Percentiles rank a stretch among this genome's conserved stretches.
These are phyloP conservation scores for Megaceryle torquata DNA, from an alignment of 2,113 vertebrate species.

Conservation along the genomic window DNA sequence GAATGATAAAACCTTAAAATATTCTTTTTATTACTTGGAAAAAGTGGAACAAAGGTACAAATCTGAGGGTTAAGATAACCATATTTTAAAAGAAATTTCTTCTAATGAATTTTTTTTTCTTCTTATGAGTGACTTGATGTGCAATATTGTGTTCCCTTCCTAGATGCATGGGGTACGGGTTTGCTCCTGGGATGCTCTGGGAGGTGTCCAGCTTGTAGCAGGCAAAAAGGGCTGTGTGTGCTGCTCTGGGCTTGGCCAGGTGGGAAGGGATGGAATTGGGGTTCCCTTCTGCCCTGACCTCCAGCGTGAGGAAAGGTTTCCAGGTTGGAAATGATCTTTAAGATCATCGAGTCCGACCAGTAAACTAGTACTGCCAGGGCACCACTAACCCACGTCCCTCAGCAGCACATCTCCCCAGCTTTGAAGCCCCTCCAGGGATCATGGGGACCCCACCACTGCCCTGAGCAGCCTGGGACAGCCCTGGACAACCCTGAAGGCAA, in stretches of 20 bases:
- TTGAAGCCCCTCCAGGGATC: no score
- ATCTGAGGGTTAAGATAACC: not conserved
- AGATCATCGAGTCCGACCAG: no score
- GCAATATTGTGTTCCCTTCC: not conserved
- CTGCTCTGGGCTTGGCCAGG: not conserved
- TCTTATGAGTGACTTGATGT: not conserved
- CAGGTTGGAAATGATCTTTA: no score
- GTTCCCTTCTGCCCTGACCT: no score
- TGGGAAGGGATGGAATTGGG: not conserved
- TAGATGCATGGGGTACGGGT: fast-evolving
- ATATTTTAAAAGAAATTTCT: not conserved
- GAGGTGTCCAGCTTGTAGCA: not conserved
- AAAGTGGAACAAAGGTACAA: not conserved
- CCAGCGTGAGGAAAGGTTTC: no score
- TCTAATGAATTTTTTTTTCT: not conserved
- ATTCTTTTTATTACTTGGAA: not conserved
- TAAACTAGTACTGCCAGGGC: no score
- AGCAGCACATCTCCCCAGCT: no score
- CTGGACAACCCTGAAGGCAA: no score
- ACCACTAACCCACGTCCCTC: no score
- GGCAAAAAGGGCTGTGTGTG: fast-evolving
- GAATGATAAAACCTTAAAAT: not conserved
- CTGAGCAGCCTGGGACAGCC: no score
- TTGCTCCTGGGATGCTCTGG: not conserved
- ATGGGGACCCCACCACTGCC: no score